Evolutionary conservation across 2,113 vertebrate species (phyloP), one percentile per base, ranked within the genome.

Genomic region (Anthoscopus minutus): DNA sequence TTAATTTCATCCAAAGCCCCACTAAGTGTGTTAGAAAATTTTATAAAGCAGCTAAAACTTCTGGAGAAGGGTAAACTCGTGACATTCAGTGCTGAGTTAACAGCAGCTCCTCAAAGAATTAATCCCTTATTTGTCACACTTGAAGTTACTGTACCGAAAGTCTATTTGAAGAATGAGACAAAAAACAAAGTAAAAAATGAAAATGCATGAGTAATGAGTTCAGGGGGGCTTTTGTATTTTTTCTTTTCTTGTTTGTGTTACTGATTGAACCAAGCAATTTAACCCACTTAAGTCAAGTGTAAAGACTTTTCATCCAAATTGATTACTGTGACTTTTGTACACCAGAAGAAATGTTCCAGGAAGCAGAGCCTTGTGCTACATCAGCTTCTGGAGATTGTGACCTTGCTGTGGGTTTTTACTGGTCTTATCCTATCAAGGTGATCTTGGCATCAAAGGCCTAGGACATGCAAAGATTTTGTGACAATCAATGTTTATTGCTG

Each of bases 11-110:
- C 57, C 50, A 2, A 95, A 42, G 16, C 84, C 78, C 79, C 13
- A 8, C 83, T 93, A 35, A 51, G 72, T 33, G 60, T 81, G 30
- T 50, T 89, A 58, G 47, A 73, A 10, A 94, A 79, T 94, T 92
- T 95, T 88, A 40, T 30, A 87, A 70, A 92, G 89, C 62, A 50
- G 71, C 85, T 84, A 38, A 95, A 96, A 89, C 94, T 89, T 95
- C 73, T 91, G 79, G 71, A 70, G 78, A 79, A 94, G 86, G 89
- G 64, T 87, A 45, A 86, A 54, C 33, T 96, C 25, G 8, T 86
- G 83, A 86, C 64, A 74, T 90, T 92, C 89, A 91, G 7, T 85
- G 86, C 58, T 70, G 65, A 90, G 88, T 89, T 93, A 79, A 81
- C 12, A 81, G 60, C 42, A 88, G 23, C 27, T 95, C 93, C 77